Evolutionary conservation across 2,797 vertebrate genomes (phyloP), one percentile per base, ranked within the genome.

Genomic region (Rhinichthys osculus): DNA sequence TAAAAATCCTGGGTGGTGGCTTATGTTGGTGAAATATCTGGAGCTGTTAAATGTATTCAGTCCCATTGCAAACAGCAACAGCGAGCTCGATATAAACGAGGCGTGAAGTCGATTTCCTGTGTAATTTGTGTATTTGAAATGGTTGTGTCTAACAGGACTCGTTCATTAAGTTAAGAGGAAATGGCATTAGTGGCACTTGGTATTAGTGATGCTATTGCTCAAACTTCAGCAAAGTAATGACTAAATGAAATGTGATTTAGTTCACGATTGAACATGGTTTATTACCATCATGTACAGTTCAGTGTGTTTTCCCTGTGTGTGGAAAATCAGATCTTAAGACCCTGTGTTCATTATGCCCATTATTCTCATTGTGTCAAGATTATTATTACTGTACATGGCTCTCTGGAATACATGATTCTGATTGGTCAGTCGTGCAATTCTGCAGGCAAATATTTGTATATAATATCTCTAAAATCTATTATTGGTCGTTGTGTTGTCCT

Each of bases 21-120:
- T 21, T 66, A 7, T 33, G 30, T 66, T 33, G 16, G 64, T 19
- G 14, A 17, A 66, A 33, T 66, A 66, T 50, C 23, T 13, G 30
- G 47, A 66, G 33, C 21, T 77, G 82, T 52, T 77, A 67, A 77
- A 67, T 77, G 17, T 67, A 66, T 83, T 73, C n/a, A 59, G n/a
- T 72, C 27, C 19, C n/a, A 62, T 16, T 44, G 59, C 40, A 30
- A 59, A 70, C n/a, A 13, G 67, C 23, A 33, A 38, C 52, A 70
- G 17, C 17, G 80, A 40, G 47, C 33, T 57, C 16, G 2, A 59
- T 13, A 33, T 23, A 21, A 82, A 72, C 30, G 52, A 72, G 69
- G 38, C 67, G 17, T 57, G 52, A 72, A n/a, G 23, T 59, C 6
- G 52, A 62, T 73, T 82, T 30, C 35, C n/a, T 44, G n/a, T 71